Evolutionary conservation across 2,113 vertebrate genomes (phyloP), one percentile per base, ranked within the genome.

Genomic region (Chloropsis hardwickii): DNA sequence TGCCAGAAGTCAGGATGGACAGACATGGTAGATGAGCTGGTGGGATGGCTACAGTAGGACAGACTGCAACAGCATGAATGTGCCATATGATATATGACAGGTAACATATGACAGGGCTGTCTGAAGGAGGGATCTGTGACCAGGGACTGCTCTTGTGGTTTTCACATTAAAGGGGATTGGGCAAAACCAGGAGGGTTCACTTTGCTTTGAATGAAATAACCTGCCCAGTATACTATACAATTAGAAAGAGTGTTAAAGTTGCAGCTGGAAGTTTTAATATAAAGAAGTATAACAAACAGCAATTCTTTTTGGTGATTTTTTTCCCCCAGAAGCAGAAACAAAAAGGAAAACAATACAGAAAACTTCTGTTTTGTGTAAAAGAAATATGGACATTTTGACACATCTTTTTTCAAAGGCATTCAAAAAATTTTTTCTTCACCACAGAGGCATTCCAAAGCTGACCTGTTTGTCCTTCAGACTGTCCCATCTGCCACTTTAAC

Each of bases 391-490:
- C 23, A 54, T 92, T 85, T 54, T 80, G 37, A 72, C 57, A 58
- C 15, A 24, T 22, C 21, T 62, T 86, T 58, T 87, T 83, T 60
- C 53, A 84, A 87, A 92, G 65, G 37, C n/a, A 85, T 51, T 67
- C 37, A 37, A 28, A 66, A 77, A 10, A 16, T 50, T 83, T 86
- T 86, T 83, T 78, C 84, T 62, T 67, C 35, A 71, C 73, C 56
- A 40, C 10, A 64, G 37, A 89, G 22, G 31, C 7, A 7, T 67
- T 94, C 37, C 33, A 85, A 64, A 91, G 20, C 35, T 78, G 78
- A 78, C 67, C 37, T 87, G 51, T 71, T 94, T 87, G 53, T 94
- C 84, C 74, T 95, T 94, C 81, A 82, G 40, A 25, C 81, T 79
- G 44, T 50, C 66, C 61, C 66, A 93, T 64, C 57, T 88, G 45